These are phyloP conservation scores for Drosophila nr. perissopoda DNA, from an alignment of 2,888 invertebrate genomes.

Conservation along the genomic window DNA sequence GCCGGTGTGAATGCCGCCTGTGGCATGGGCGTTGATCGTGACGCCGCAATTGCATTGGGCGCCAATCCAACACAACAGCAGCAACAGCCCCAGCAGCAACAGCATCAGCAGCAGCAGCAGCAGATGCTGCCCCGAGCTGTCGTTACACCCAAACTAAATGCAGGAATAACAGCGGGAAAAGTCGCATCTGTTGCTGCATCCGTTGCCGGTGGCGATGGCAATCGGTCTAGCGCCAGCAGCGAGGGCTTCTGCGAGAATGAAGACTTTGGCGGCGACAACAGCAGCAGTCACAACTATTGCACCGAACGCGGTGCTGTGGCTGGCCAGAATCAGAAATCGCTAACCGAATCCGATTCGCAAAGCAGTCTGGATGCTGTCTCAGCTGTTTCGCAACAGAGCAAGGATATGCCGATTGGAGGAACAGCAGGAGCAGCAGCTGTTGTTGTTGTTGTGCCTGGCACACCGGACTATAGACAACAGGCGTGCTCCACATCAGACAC, in stretches of 20 bases:
- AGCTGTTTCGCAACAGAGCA: constrained; percentile 68
- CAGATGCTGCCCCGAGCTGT: constrained; percentile 17
- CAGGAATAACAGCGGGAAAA: constrained; percentile 5
- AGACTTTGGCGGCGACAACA: constrained; percentile 90
- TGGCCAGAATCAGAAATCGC: constrained; percentile 67
- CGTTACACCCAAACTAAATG: constrained; percentile 16
- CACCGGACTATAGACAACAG: constrained; percentile 68
- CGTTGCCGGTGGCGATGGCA: constrained; percentile 87
- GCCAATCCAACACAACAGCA: constrained; percentile 30
- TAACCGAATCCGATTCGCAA: constrained; percentile 83
- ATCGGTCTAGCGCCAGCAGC: constrained; percentile 96
- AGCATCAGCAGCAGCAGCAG: constrained; percentile 9
- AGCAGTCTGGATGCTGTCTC: constrained; percentile 79
- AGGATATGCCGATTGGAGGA: constrained; percentile 43
- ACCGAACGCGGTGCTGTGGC: constrained; percentile 76
- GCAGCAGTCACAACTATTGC: constrained; percentile 85
- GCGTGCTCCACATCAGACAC: constrained; percentile 77
- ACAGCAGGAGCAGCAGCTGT: constrained; percentile 24
- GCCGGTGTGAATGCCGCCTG: constrained; percentile 44
- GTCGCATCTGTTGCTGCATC: constrained; percentile 5
- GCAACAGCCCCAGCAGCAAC: constrained; percentile 16
- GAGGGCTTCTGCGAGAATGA: constrained; percentile 99
- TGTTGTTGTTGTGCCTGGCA: constrained; percentile 35
- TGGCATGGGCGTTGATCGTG: constrained; percentile 36
- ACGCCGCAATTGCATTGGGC: constrained; percentile 19